Base-by-base conservation (phyloP, 2,113 vertebrate species). In the Poeciliopsis occidentalis region DNA sequence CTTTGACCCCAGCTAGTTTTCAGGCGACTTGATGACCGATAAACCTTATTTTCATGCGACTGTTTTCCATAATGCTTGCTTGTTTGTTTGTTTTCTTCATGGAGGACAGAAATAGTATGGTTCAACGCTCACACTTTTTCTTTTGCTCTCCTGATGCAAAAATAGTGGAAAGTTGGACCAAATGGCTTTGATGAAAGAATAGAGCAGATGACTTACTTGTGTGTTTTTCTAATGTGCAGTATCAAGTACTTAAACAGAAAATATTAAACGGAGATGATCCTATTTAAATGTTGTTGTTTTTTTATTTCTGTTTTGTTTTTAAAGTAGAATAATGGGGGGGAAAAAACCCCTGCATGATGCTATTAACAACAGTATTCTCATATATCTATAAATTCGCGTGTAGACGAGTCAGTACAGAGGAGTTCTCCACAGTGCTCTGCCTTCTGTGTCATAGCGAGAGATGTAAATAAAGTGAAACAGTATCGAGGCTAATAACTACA, bases 401-500 rank as follows among this genome's bases (percentile, higher is more conserved):
- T 44, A 76, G 64, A 76, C 68, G 77, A 76, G 79, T 73, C 60
- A 65, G 47, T 70, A 69, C 70, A 4, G 41, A 47, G 19, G 51
- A 44, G 15, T 1, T 41, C 41, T 76, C 67, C 54, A 34, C 57
- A 32, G 31, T 17, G 51, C 62, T 60, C 39, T 62, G 66, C 32
- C 30, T 67, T 85, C 88, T 71, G 75, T 80, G 78, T 69, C 67
- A 69, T 86, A 82, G 78, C 72, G 62, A 88, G 82, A 3, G 29
- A 80, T 79, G 76, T 79, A 82, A 89, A 89, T 76, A 82, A 80
- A 84, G 24, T n/a, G n/a, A n/a, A 82, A 29, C n/a, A 26, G 66
- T 76, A 51, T 67, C 31, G 30, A n/a, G 15, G 41, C 60, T 44
- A 57, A 75, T 70, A n/a, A 57, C 60, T 67, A 34, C 64, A 54